These are phyloP conservation scores for Edolisoma coerulescens DNA, from an alignment of 2,113 vertebrate species.

Conservation along the genomic window DNA sequence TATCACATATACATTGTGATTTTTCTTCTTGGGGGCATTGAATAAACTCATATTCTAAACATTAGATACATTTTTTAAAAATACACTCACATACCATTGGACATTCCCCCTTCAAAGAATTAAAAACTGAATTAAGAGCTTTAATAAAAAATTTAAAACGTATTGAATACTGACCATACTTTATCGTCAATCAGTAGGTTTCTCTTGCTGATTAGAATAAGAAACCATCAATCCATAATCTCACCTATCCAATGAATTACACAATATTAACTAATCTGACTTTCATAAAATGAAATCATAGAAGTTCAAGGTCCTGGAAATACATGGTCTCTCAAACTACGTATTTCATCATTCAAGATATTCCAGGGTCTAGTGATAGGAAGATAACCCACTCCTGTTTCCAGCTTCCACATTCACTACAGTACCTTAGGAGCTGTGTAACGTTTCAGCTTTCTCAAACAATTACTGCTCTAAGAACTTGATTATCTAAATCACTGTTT, in stretches of 20 bases:
- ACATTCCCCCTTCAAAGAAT: background rate
- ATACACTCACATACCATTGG: background rate
- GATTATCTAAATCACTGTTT: background rate
- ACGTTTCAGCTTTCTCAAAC: background rate
- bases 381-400: background rate
- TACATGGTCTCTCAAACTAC: background rate
- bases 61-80: background rate
- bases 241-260: background rate
- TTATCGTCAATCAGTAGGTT: background rate
- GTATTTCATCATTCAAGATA: background rate
- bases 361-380: background rate
- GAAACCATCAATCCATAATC: background rate
- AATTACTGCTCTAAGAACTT: background rate
- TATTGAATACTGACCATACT: background rate
- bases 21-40: background rate
- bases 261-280: background rate
- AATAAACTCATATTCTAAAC: background rate
- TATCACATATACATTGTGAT: background rate
- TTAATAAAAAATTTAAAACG: background rate
- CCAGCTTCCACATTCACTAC: background rate
- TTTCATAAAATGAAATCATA: background rate
- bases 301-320: background rate
- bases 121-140: background rate
- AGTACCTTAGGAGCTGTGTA: background rate
- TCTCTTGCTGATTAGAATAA: background rate